A percentile compares a stretch with the other conserved stretches of the same genome.
Evolutionary conservation across 2,888 invertebrate genomes (phyloP).

Genomic region (Drosophila formosana): DNA sequence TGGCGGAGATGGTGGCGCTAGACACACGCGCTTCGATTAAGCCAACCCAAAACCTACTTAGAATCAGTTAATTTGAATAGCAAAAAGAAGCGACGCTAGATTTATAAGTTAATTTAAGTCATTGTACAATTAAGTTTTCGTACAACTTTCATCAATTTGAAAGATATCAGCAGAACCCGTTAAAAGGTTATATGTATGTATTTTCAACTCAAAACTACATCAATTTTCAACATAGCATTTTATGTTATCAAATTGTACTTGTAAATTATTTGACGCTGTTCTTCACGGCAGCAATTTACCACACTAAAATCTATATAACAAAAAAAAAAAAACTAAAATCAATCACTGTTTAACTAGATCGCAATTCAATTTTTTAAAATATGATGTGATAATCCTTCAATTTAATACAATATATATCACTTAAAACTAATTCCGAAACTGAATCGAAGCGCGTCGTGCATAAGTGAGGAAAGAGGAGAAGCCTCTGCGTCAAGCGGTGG

Average conservation of each 20-base stretch:
- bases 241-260: constrained; percentile 64
- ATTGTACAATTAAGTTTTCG: constrained; percentile 74
- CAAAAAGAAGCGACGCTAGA: constrained; percentile 73
- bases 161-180: constrained; percentile 41
- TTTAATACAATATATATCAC: constrained; percentile 76
- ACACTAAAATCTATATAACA: constrained; percentile 13
- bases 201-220: constrained; percentile 36
- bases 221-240: constrained; percentile 64
- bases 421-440: constrained; percentile 29
- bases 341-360: constrained; percentile 64
- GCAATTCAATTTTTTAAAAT: constrained; percentile 60
- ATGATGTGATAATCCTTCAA: constrained; percentile 75
- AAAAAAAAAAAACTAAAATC: constrained; percentile 24
- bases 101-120: constrained; percentile 71
- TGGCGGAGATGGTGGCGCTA: constrained; percentile 56
- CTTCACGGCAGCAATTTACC: constrained; percentile 26
- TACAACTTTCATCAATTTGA: constrained; percentile 57
- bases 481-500: not conserved
- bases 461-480: constrained; percentile 22
- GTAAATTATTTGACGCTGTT: constrained; percentile 73
- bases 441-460: constrained; percentile 57
- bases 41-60: constrained; percentile 54
- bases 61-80: constrained; percentile 76
- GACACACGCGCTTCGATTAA: constrained; percentile 83
- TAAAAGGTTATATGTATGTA: constrained; percentile 29